phyloP scores from a whole-genome alignment of 2,797 vertebrate species.

The Acanthiza pusilla region DNA sequence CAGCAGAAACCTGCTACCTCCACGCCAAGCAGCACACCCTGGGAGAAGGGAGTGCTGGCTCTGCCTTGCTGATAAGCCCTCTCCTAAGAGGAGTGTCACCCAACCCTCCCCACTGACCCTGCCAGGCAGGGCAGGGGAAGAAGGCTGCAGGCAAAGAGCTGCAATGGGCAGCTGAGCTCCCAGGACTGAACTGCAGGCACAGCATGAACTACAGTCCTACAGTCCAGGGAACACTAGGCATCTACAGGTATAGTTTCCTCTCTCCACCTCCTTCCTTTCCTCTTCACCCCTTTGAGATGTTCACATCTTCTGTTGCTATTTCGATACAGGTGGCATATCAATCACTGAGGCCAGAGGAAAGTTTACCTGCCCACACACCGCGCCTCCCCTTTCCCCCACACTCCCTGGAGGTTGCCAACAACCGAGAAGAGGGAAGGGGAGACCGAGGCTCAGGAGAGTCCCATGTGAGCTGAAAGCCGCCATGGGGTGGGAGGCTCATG shows the following conservation, averaged over 20 bases:
- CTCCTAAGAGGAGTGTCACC: neutral
- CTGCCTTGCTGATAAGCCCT: neutral
- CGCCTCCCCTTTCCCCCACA: neutral
- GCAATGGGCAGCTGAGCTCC: neutral
- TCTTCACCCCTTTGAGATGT: neutral
- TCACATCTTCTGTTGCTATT: fast-evolving
- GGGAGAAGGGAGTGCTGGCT: neutral
- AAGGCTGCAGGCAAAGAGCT: fast-evolving
- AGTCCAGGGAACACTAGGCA: neutral
- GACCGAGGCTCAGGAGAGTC: neutral
- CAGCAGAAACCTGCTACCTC: neutral
- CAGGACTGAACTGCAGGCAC: neutral
- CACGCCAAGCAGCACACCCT: fast-evolving
- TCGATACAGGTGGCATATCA: fast-evolving
- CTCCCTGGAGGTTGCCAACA: neutral
- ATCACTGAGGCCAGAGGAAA: neutral
- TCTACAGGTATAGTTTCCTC: neutral
- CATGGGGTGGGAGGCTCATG: conserved; percentile 2
- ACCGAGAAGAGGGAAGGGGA: neutral
- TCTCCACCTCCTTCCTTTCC: neutral
- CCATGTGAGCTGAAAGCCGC: neutral
- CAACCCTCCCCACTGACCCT: neutral
- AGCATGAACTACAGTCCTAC: neutral
- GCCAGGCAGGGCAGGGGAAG: neutral
- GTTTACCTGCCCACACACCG: neutral